Percentiles rank a stretch among this genome's conserved stretches.
Conservation (phyloP, 2,113 vertebrate genomes). For the Hippocampus zosterae region DNA sequence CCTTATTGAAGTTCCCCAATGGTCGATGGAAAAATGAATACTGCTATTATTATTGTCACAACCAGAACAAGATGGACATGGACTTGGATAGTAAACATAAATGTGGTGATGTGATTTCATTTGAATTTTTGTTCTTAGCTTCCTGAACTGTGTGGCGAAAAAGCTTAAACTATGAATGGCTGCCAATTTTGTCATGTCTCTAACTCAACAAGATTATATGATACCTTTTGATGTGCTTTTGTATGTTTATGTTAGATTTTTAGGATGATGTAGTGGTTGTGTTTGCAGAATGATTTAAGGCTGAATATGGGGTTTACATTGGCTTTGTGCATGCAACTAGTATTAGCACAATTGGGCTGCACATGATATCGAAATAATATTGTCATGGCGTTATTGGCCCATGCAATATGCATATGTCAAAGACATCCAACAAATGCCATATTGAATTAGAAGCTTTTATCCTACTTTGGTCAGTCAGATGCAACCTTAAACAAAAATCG, state of each 20-base stretch:
- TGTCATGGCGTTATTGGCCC: no score
- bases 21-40: constrained; percentile 7
- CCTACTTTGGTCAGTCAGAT: no score
- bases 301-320: constrained; percentile 10
- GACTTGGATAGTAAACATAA: neutral
- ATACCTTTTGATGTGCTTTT: constrained; percentile 49
- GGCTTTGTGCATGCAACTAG: constrained; percentile 23
- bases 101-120: neutral
- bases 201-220: constrained; percentile 36
- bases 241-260: constrained; percentile 29
- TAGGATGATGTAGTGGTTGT: constrained; percentile 3
- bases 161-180: constrained; percentile 25
- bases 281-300: constrained; percentile 15
- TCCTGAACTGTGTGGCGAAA: constrained; percentile 15
- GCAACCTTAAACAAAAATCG: no score
- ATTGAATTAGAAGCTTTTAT: no score
- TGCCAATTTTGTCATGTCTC: constrained; percentile 30
- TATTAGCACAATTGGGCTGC: neutral
- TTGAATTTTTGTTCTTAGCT: constrained; percentile 11
- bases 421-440: no score
- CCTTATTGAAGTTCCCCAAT: constrained; percentile 22
- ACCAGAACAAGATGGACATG: neutral
- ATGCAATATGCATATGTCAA: no score
- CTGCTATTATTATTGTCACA: neutral
- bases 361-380: no score